Base-by-base conservation (phyloP, 2,797 vertebrate species). In the Enteromius unitaeniatus region DNA sequence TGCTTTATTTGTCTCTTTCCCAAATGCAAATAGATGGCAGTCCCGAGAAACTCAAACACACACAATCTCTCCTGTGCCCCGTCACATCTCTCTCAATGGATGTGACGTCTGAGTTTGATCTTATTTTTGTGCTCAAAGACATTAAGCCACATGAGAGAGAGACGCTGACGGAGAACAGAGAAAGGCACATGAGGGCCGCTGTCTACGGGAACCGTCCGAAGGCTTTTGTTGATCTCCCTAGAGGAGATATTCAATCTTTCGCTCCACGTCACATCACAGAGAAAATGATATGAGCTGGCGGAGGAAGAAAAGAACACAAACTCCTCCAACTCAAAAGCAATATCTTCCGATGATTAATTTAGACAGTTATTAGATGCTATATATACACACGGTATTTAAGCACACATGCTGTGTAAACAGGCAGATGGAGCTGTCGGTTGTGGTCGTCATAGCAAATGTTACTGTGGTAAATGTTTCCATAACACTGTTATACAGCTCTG, bases 41-140 rank as follows among this genome's bases (percentile, higher is more conserved):
- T 34, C 80, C 69, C 64, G 80, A 34, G 55, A 82, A 82, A 74
- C 45, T 7, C 68, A 73, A 26, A 81, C 79, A 72, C 45, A 13
- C 58, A 64, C 11, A 62, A 13, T 53, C 49, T 34, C 28, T 34
- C 19, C 49, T 73, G 70, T 21, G 11, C 68, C 42, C 58, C n/a
- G 21, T 74, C 70, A 40, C 58, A 4, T 51, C 31, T 53, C 15
- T 53, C 28, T 82, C 58, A 76, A 55, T 53, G 15, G n/a, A 64
- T 82, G 80, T 65, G 80, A 82, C 9, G 69, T 51, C 42, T 15
- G 49, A 70, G 78, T 80, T 70, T 70, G 72, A 65, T 82, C 31
- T 40, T 67, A 5, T 49, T 72, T 81, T 11, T n/a, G 45, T 8
- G 26, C 67, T 45, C 49, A 31, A 42, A 58, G 79, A 72, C 67